Evolutionary conservation across 2,888 invertebrate species (phyloP).

Genomic region (Thymelicus acteon): DNA sequence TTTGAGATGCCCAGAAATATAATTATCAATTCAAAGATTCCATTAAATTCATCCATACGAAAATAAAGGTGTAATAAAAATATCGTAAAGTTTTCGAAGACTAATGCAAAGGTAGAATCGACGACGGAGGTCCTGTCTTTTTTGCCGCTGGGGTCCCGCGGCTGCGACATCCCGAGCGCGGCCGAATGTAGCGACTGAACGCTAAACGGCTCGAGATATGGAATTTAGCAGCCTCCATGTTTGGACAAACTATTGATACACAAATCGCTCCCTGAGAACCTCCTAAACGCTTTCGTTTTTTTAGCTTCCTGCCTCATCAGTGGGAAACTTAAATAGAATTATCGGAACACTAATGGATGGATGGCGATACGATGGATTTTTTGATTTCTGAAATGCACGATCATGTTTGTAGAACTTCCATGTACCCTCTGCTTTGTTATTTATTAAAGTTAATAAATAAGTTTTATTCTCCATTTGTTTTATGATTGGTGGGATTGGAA

Average conservation of each 20-base stretch:
- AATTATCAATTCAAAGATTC: too few species aligned
- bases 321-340: slow-evolving; percentile 77
- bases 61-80: too few species aligned
- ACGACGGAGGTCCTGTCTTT: slow-evolving; percentile 41
- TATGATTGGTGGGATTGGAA: too few species aligned
- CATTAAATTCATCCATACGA: too few species aligned
- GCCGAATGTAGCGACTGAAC: slow-evolving; percentile 48
- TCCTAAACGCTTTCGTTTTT: slow-evolving; percentile 49
- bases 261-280: slow-evolving; percentile 56
- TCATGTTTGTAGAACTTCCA: neutral
- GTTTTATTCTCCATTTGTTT: too few species aligned
- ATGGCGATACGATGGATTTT: slow-evolving; percentile 12
- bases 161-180: slow-evolving; percentile 42
- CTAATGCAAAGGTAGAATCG: slow-evolving; percentile 9
- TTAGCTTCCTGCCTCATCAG: slow-evolving; percentile 59
- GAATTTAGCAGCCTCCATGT: slow-evolving; percentile 79
- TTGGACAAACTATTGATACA: slow-evolving; percentile 67
- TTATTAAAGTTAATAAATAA: neutral
- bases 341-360: slow-evolving; percentile 50
- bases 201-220: slow-evolving; percentile 71
- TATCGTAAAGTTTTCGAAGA: too few species aligned
- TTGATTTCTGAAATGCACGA: neutral
- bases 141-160: slow-evolving; percentile 39
- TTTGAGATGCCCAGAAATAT: too few species aligned
- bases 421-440: neutral